Conservation (phyloP, 2,797 vertebrate species). For the Argyrosomus regius region DNA sequence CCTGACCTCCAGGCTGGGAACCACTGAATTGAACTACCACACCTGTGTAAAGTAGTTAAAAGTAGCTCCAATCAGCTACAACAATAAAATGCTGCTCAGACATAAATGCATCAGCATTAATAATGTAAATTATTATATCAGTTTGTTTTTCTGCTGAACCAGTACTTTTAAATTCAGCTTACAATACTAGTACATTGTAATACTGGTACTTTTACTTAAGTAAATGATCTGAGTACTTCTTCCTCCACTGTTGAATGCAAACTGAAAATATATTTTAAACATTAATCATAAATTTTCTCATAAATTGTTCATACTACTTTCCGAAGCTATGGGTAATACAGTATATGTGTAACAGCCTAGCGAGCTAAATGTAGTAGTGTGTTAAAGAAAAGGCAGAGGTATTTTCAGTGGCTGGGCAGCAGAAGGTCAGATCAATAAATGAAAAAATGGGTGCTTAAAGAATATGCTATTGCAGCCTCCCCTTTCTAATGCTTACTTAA, state of each 20-base stretch:
- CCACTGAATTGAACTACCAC: background rate
- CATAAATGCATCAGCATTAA: background rate
- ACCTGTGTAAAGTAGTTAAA: background rate
- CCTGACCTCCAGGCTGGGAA: background rate
- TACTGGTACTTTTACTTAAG: background rate
- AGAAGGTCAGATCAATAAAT: slow-evolving; percentile 85
- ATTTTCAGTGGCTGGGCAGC: slow-evolving; percentile 70
- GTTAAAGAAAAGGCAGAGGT: slow-evolving; percentile 60
- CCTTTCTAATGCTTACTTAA: slow-evolving; percentile 67
- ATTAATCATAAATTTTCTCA: slow-evolving; percentile 1
- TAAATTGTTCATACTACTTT: slow-evolving; percentile 31
- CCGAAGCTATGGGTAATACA: slow-evolving; percentile 31
- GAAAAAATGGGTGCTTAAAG: slow-evolving; percentile 69
- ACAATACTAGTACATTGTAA: background rate
- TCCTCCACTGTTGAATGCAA: background rate
- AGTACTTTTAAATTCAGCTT: background rate
- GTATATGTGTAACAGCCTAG: slow-evolving; percentile 35
- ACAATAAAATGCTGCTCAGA: background rate
- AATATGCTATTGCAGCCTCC: slow-evolving; percentile 66
- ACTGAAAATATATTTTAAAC: background rate
- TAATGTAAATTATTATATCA: background rate
- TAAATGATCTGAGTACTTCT: background rate
- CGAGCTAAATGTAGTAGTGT: slow-evolving; percentile 36
- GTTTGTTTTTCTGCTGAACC: background rate
- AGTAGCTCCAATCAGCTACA: background rate